A percentile compares a stretch with the other conserved stretches of the same genome.
phyloP scores from a whole-genome alignment of 2,113 vertebrate species.

The Vulpes ferrilata region DNA sequence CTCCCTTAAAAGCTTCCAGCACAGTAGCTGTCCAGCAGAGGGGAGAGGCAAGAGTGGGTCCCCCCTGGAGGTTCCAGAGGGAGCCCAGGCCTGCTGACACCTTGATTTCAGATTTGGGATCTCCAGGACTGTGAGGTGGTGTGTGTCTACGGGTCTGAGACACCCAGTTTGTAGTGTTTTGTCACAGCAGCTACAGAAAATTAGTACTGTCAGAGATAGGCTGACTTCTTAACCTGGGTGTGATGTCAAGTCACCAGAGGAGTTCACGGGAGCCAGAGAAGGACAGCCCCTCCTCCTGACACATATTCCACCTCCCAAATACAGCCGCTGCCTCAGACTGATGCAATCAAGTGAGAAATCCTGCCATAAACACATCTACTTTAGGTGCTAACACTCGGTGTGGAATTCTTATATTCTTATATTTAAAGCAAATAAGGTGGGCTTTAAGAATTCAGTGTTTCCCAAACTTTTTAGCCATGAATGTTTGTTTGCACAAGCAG shows the following conservation, averaged over 20 bases:
- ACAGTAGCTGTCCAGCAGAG: too few relatives aligned
- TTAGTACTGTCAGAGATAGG: fast-evolving
- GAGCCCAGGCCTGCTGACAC: neutral
- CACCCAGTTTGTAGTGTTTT: fast-evolving
- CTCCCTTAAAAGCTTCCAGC: neutral
- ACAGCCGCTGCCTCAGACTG: too few relatives aligned
- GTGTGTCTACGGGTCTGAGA: neutral
- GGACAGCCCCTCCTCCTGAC: neutral
- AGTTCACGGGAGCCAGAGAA: fast-evolving
- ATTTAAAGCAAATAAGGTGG: neutral
- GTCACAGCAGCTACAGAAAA: neutral
- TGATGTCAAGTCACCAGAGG: fast-evolving
- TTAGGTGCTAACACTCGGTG: too few relatives aligned
- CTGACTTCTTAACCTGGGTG: neutral
- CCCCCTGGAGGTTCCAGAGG: too few relatives aligned
- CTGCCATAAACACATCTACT: neutral
- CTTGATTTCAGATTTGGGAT: neutral
- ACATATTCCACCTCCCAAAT: neutral
- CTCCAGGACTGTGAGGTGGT: neutral
- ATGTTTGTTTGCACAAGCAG: neutral
- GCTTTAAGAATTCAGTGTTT: neutral
- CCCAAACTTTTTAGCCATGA: neutral
- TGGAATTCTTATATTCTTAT: neutral
- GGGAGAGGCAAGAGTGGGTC: too few relatives aligned
- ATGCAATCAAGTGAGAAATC: neutral